Conservation (phyloP, 2,797 vertebrate species). For the Catamblyrhynchus diadema region DNA sequence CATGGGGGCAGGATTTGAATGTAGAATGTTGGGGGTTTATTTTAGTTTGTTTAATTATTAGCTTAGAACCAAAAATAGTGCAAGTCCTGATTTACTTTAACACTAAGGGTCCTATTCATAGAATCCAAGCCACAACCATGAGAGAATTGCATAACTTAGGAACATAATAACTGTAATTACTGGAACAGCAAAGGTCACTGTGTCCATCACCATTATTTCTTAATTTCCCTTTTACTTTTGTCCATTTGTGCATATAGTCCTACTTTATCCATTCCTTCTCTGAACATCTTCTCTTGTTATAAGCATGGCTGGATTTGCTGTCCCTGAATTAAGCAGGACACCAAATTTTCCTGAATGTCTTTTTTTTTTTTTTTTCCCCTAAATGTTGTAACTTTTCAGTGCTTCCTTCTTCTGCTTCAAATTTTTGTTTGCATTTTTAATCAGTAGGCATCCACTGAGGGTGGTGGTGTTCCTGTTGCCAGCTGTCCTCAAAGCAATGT, state of each 20-base stretch:
- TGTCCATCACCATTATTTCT: neutral
- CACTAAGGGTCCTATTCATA: slow-evolving; percentile 44
- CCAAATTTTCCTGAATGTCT: neutral
- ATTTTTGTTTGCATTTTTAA: neutral
- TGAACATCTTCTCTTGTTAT: neutral
- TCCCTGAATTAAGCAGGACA: neutral
- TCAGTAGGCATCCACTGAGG: neutral
- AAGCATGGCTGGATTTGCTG: neutral
- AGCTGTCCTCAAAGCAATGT: neutral
- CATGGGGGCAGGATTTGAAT: neutral
- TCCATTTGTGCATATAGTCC: neutral
- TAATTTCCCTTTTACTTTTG: neutral
- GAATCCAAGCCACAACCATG: slow-evolving; percentile 22
- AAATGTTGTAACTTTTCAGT: neutral
- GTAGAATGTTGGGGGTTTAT: neutral
- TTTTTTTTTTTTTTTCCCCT: neutral
- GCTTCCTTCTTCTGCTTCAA: neutral
- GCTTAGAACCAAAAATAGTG: slow-evolving; percentile 62
- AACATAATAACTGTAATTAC: slow-evolving; percentile 48
- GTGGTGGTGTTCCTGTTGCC: neutral
- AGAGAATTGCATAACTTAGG: slow-evolving; percentile 52
- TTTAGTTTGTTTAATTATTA: slow-evolving; percentile 55
- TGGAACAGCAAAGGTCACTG: slow-evolving; percentile 23
- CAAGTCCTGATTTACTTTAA: slow-evolving; percentile 51
- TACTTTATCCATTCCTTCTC: neutral